Conservation (phyloP, 1,140 invertebrate species). For the Polypedilum vanderplanki region DNA sequence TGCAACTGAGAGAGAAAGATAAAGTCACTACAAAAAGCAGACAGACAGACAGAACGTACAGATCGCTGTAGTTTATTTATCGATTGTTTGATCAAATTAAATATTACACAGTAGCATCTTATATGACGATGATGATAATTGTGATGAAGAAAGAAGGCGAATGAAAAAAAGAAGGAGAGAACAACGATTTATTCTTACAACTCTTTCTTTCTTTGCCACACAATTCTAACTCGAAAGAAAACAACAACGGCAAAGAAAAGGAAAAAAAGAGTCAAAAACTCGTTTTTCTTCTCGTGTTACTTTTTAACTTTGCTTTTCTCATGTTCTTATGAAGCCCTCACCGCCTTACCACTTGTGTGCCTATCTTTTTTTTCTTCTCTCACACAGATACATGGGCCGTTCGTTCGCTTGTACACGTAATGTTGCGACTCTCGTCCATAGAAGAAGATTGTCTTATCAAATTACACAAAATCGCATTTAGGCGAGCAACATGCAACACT, state of each 20-base stretch:
- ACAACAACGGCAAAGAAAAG: background rate
- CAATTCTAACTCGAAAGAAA: constrained; percentile 11
- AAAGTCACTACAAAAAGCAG: too few species aligned
- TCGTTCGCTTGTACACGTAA: too few species aligned
- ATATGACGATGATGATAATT: background rate
- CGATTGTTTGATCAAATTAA: constrained; percentile 27
- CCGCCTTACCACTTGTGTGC: background rate
- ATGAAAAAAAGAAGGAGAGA: constrained; percentile 18
- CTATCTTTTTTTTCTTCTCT: background rate
- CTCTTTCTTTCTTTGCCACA: background rate
- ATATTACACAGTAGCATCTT: constrained; percentile 28
- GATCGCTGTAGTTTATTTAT: background rate
- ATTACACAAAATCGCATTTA: too few species aligned
- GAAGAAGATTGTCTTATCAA: too few species aligned
- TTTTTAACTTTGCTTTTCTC: background rate
- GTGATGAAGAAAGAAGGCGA: background rate
- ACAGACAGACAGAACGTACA: too few species aligned
- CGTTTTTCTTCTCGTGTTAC: background rate
- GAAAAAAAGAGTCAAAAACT: constrained; percentile 10
- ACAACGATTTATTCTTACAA: background rate
- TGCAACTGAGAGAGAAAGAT: too few species aligned
- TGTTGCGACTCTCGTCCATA: too few species aligned
- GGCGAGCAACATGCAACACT: background rate
- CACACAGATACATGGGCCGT: too few species aligned
- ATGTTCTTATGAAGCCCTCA: background rate